phyloP scores from a whole-genome alignment of 2,113 vertebrate genomes.

The Trinectes maculatus region DNA sequence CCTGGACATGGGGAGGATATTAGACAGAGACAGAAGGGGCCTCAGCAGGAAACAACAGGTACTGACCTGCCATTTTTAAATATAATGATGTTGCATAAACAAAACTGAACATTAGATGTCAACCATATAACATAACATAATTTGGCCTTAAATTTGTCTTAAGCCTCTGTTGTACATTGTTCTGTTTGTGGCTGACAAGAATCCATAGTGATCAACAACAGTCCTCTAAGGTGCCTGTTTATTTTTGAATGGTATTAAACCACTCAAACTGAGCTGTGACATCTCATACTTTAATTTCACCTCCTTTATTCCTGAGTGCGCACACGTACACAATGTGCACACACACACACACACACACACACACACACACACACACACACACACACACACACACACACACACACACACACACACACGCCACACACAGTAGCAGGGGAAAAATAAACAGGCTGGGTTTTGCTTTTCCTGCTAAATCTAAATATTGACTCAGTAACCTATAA shows the following conservation, averaged over 20 bases:
- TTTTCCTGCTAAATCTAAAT: constrained; percentile 72
- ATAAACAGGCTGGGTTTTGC: constrained; percentile 61
- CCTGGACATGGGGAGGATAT: constrained; percentile 41
- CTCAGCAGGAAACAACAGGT: constrained; percentile 24
- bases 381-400: not conserved
- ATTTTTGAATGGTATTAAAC: not conserved
- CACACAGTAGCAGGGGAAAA: constrained; percentile 59
- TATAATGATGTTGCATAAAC: not conserved
- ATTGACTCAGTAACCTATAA: constrained; percentile 75
- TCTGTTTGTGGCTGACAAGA: not conserved
- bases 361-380: constrained; percentile 39
- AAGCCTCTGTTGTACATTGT: not conserved
- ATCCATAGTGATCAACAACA: not conserved
- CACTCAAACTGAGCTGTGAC: not conserved
- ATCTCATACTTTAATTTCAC: not conserved
- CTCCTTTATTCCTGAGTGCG: not conserved
- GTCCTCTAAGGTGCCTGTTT: not conserved
- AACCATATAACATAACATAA: too few relatives aligned
- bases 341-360: not conserved
- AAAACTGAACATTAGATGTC: not conserved
- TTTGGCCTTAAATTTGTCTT: too few relatives aligned
- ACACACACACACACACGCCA: constrained; percentile 13
- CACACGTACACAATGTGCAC: not conserved
- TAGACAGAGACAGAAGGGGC: constrained; percentile 25
- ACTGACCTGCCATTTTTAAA: constrained; percentile 10